Evolutionary conservation across 1,140 invertebrate species (phyloP).

Genomic region (Rhopalosiphum padi): DNA sequence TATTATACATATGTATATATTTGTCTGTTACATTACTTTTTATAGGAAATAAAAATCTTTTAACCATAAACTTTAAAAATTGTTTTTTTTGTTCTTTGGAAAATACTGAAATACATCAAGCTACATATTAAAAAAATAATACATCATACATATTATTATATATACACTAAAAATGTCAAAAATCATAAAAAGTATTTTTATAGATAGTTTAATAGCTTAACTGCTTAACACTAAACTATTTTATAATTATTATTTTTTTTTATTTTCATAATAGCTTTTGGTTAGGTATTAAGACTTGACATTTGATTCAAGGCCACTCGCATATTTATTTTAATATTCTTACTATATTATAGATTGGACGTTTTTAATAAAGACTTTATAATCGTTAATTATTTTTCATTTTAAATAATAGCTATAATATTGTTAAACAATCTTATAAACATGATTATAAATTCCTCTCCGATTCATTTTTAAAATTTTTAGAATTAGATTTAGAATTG

Average conservation of each 20-base stretch:
- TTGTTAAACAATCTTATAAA: background rate
- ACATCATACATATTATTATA: background rate
- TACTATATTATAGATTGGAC: background rate
- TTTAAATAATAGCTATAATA: background rate
- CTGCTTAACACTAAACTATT: background rate
- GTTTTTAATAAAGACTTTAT: background rate
- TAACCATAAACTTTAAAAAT: too few species aligned
- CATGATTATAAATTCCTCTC: background rate
- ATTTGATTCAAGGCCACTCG: background rate
- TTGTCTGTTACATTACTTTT: too few species aligned
- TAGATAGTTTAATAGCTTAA: background rate
- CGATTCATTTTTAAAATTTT: background rate
- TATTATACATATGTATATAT: too few species aligned
- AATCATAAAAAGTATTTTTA: background rate
- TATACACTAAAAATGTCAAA: background rate
- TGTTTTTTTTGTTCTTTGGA: too few species aligned
- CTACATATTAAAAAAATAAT: too few species aligned
- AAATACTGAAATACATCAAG: too few species aligned
- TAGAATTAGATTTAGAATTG: background rate
- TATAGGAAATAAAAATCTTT: too few species aligned
- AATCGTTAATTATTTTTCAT: background rate
- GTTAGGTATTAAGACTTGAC: background rate
- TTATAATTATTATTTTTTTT: background rate
- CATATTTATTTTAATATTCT: background rate
- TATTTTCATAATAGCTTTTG: background rate